phyloP scores from a whole-genome alignment of 92 coral and sea anemone species.

The Siderastrea siderea region DNA sequence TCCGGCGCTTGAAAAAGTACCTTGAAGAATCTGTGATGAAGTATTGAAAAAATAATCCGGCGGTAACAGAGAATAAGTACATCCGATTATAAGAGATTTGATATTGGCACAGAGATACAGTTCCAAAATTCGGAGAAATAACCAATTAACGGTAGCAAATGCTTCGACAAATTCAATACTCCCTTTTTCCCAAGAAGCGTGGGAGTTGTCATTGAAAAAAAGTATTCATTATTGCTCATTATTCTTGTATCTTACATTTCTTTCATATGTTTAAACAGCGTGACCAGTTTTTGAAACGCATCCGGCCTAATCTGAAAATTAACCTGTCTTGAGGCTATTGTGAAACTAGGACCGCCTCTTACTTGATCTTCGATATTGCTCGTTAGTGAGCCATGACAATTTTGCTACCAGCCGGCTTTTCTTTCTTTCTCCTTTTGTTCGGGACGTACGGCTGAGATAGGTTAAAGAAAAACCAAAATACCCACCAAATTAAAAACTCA shows the following conservation, averaged over 20 bases:
- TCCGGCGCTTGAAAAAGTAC: neutral
- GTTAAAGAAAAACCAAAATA: neutral
- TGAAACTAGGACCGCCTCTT: neutral
- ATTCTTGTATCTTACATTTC: neutral
- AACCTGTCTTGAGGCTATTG: neutral
- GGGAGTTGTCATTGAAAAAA: neutral
- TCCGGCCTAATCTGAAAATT: neutral
- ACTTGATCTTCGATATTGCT: neutral
- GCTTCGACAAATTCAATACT: neutral
- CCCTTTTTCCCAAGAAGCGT: neutral
- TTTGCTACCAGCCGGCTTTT: neutral
- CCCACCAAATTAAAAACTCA: no score
- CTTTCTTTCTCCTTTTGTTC: neutral
- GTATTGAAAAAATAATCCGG: neutral
- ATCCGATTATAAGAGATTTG: neutral
- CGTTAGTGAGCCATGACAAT: neutral
- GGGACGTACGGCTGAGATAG: neutral
- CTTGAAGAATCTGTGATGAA: neutral
- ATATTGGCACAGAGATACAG: neutral
- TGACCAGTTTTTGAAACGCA: neutral
- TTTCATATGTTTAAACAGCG: slow-evolving; percentile 2
- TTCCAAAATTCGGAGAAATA: neutral
- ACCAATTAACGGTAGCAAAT: neutral
- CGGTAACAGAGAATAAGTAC: neutral
- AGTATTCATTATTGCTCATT: neutral